A percentile compares a stretch with the other conserved stretches of the same genome.
Conservation (phyloP, 1,140 invertebrate genomes). For the Scaptomyza montana region DNA sequence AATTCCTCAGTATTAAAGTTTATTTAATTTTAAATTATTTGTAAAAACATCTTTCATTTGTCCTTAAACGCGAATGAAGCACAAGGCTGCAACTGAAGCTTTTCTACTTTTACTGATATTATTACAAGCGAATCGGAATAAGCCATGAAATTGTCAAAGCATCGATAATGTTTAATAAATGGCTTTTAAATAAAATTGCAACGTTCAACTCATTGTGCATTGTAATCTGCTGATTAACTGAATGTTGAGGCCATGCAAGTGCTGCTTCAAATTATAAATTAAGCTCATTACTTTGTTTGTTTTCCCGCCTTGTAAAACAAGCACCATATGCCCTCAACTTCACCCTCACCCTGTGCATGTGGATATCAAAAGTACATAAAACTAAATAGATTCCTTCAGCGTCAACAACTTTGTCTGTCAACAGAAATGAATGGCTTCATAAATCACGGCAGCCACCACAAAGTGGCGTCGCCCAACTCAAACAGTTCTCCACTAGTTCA, state of each 20-base stretch:
- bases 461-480: slow-evolving; percentile 39
- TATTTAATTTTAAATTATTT: no score
- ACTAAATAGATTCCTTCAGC: slow-evolving; percentile 79
- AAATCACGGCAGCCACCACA: slow-evolving; percentile 74
- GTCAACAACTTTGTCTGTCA: slow-evolving; percentile 83
- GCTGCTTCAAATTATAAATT: slow-evolving; percentile 60
- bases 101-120: neutral
- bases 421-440: slow-evolving; percentile 84
- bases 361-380: slow-evolving; percentile 75
- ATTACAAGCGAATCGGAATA: neutral
- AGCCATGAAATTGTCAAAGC: slow-evolving; percentile 15
- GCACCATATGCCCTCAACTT: slow-evolving; percentile 34
- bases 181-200: slow-evolving; percentile 36
- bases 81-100: no score
- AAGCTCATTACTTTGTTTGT: slow-evolving; percentile 54
- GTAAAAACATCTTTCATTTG: no score
- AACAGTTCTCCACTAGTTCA: slow-evolving; percentile 2
- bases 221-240: slow-evolving; percentile 19
- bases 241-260: slow-evolving; percentile 10
- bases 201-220: slow-evolving; percentile 14
- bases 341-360: slow-evolving; percentile 4
- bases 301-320: slow-evolving; percentile 9
- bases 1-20: no score
- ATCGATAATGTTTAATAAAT: slow-evolving; percentile 43
- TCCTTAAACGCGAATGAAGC: no score